phyloP scores from a whole-genome alignment of 2,797 vertebrate species.

The Diceros bicornis region DNA sequence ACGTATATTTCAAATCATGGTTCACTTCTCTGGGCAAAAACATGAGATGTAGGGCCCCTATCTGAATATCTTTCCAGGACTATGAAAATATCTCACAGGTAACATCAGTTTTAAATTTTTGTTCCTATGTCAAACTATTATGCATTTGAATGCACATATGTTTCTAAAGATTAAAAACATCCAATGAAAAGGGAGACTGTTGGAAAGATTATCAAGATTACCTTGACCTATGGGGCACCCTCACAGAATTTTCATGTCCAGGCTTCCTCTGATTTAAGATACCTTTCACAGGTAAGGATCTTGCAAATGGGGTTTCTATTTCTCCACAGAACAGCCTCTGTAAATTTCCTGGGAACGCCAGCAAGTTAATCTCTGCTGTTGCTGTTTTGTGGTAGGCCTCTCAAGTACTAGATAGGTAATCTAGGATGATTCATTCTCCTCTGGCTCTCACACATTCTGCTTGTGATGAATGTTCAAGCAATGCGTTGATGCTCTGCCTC shows the following conservation, averaged over 20 bases:
- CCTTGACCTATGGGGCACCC: not conserved
- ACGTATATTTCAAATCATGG: not conserved
- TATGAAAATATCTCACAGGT: not conserved
- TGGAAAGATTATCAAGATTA: conserved; percentile 13
- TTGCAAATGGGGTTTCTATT: conserved; percentile 81
- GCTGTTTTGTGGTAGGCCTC: conserved; percentile 74
- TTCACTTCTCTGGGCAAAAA: not conserved
- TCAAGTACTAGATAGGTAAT: conserved; percentile 83
- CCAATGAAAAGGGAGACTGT: conserved; percentile 16
- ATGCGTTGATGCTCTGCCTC: conserved; percentile 71
- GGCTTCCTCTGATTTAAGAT: conserved; percentile 76
- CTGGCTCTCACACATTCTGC: conserved; percentile 56
- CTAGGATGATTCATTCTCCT: conserved; percentile 82
- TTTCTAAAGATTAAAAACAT: conserved; percentile 43
- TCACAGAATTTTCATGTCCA: conserved; percentile 44
- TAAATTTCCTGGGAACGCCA: conserved; percentile 81
- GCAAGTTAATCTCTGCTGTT: conserved; percentile 73
- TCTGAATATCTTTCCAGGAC: not conserved
- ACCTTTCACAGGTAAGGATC: conserved; percentile 75
- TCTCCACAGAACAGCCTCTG: conserved; percentile 71
- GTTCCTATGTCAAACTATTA: not conserved
- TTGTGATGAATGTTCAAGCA: conserved; percentile 75
- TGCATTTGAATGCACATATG: conserved; percentile 40
- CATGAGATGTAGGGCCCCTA: not conserved
- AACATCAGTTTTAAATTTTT: not conserved